Base-by-base conservation (phyloP, 2,797 vertebrate species). In the Enteromius argenteus region DNA sequence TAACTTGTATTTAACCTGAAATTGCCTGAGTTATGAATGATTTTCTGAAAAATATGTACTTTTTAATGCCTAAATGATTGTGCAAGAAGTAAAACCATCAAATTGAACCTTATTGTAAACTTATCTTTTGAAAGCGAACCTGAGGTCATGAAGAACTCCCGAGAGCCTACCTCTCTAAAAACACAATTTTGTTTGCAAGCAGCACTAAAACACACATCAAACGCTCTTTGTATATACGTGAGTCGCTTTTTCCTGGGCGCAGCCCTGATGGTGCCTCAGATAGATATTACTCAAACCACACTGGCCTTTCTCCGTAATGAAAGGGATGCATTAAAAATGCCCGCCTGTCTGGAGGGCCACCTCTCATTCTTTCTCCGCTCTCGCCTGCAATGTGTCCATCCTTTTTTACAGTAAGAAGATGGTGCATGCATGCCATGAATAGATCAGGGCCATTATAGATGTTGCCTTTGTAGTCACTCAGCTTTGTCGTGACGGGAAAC, bases 401-500 rank as follows among this genome's bases (percentile, higher is more conserved):
- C 62, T 64, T 73, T 80, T 79, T 83, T 72, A 72, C 71, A 74
- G 46, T 19, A 62, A 53, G 42, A 79, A 68, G 80, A 88, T 74
- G 85, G 79, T 83, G 81, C 79, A 78, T 60, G 64, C 46, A 53
- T 72, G 85, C 58, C 80, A 10, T 86, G 86, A 89, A 84, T 82
- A 90, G 85, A 87, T 74, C 88, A 82, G n/a, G 76, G 76, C 85
- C 80, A 76, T 86, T 89, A 89, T 84, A 49, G 85, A 86, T 21
- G 77, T 69, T 77, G 74, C 74, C 69, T 86, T 87, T 84, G 62
- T 84, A 86, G 66, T 83, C 83, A 67, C 81, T 83, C 44, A 37
- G 67, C 81, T 86, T 84, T 85, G 84, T 87, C 51, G n/a, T 68
- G 46, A 74, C 1, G 39, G 80, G 67, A 88, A 85, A 90, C 89